A percentile compares a stretch with the other conserved stretches of the same genome.
phyloP scores from a whole-genome alignment of 2,888 invertebrate species.

The Cryptocephalus moraei region DNA sequence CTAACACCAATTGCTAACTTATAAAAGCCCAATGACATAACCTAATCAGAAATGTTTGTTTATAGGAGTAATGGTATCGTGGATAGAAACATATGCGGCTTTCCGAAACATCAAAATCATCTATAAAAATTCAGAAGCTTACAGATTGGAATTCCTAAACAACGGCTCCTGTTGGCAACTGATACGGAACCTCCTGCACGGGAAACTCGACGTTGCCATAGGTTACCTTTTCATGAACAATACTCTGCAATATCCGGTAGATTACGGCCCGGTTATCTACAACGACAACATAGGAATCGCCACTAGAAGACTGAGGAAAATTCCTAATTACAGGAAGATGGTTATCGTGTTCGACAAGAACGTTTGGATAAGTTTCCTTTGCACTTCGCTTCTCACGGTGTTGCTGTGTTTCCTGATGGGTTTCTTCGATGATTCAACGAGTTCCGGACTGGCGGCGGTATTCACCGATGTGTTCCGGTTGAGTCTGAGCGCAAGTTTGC shows the following conservation, averaged over 20 bases:
- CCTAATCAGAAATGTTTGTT: no score
- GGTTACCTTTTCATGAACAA: neutral
- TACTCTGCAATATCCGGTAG: neutral
- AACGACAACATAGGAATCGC: neutral
- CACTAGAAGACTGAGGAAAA: neutral
- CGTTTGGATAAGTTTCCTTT: neutral
- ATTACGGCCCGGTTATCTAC: neutral
- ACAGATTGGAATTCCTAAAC: neutral
- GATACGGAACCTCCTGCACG: neutral
- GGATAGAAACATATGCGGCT: neutral
- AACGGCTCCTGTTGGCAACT: neutral
- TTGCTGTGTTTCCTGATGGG: neutral
- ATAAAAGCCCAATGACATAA: no score
- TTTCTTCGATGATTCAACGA: neutral
- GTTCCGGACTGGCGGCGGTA: neutral
- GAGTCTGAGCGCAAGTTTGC: neutral
- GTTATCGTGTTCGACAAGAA: neutral
- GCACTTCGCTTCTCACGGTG: neutral
- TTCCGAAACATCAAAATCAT: neutral
- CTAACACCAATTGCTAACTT: no score
- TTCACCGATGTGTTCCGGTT: neutral
- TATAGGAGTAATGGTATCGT: neutral
- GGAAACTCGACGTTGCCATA: neutral
- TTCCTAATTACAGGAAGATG: neutral
- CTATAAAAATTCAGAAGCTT: neutral